Evolutionary conservation across 2,797 vertebrate species (phyloP), one percentile per base, ranked within the genome.

Genomic region (Crypturellus tataupa): DNA sequence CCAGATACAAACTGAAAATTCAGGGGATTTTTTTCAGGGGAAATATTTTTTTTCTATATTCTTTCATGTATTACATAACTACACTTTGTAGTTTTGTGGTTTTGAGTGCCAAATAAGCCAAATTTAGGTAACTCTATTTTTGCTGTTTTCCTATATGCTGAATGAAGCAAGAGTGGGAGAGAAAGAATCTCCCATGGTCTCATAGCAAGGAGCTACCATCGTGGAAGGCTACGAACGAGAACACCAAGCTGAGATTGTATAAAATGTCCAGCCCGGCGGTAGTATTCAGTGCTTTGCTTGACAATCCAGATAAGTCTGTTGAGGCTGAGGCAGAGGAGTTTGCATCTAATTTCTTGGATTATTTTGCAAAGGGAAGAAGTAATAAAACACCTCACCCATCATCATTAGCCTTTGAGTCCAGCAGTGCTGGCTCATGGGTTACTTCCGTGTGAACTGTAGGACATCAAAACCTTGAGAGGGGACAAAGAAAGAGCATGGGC

Each of bases 241-340:
- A 60, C 9, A 3, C 55, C n/a, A 16, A 16, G 0, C 29, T 56
- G 46, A 53, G 37, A 3, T 2, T 55, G 60, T 14, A 2, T 10
- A 27, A 46, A 27, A 47, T 77, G 51, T 56, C 11, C 63, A 67
- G 23, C 5, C n/a, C 37, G 88, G 35, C 40, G 51, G 0, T 3
- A 63, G 10, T 1, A 3, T 3, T 70, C 62, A 35, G 65, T 40
- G 49, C 76, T 67, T 47, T 68, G 49, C 33, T 23, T 73, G 53
- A 53, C 62, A 58, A 12, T 31, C 37, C 53, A 49, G 81, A 33
- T n/a, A 47, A 63, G 86, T 73, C 83, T 78, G 1, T 2, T 10
- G 2, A 80, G 60, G 51, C 2, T 10, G 2, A 80, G 60, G 51
- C 3, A 51, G 33, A 81, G 23, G 10, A 12, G 55, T 94, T 63